A percentile compares a stretch with the other conserved stretches of the same genome.
phyloP scores from a whole-genome alignment of 2,888 invertebrate genomes.

The Galerucella pusilla region DNA sequence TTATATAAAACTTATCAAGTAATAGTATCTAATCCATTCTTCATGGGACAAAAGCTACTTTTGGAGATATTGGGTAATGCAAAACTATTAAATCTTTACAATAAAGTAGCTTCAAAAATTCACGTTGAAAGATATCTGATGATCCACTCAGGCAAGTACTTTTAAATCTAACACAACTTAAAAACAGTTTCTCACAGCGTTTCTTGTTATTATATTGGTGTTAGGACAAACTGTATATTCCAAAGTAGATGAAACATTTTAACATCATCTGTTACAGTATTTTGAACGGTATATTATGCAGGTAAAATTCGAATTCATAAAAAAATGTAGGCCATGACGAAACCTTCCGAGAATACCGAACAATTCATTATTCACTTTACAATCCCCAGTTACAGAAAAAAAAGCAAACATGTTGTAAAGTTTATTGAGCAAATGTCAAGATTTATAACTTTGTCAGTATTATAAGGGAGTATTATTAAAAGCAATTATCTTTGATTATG shows the following conservation, averaged over 20 bases:
- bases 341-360: constrained; percentile 53
- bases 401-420: constrained; percentile 45
- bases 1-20: too few species aligned
- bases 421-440: constrained; percentile 36
- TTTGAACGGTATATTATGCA: constrained; percentile 40
- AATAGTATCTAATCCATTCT: too few species aligned
- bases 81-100: too few species aligned
- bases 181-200: neutral
- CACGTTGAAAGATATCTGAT: too few species aligned
- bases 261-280: constrained; percentile 41
- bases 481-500: constrained; percentile 30
- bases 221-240: constrained; percentile 18
- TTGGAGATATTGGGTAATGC: too few species aligned
- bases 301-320: constrained; percentile 44
- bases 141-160: too few species aligned
- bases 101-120: too few species aligned
- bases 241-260: constrained; percentile 21
- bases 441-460: constrained; percentile 39
- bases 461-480: constrained; percentile 25
- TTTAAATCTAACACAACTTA: too few species aligned
- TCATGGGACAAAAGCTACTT: too few species aligned
- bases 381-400: constrained; percentile 34
- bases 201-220: neutral
- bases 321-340: constrained; percentile 54
- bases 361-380: constrained; percentile 50